phyloP scores from a whole-genome alignment of 2,888 invertebrate genomes.

The Agrochola macilenta region DNA sequence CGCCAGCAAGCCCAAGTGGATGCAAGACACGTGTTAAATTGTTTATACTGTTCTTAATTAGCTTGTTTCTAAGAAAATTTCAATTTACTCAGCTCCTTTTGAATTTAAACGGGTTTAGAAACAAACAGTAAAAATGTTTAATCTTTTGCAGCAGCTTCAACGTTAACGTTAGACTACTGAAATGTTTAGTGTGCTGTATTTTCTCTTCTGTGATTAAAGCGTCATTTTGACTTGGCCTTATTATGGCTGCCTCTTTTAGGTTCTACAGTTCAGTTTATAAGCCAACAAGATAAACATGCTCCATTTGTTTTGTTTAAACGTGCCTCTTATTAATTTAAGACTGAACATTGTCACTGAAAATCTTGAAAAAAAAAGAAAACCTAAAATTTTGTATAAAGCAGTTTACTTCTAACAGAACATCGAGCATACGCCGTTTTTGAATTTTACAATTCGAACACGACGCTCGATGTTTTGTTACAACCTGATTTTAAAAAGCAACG shows the following conservation, averaged over 20 bases:
- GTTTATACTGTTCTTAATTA: slow-evolving; percentile 35
- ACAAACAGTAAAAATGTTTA: background rate
- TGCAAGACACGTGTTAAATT: slow-evolving; percentile 36
- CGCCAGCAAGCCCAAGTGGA: slow-evolving; percentile 8
- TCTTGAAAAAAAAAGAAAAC: too few species aligned
- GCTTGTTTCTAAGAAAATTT: slow-evolving; percentile 31
- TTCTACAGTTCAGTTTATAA: background rate
- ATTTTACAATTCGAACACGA: too few species aligned
- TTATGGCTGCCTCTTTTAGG: background rate
- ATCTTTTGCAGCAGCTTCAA: slow-evolving; percentile 4
- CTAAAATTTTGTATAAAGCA: too few species aligned
- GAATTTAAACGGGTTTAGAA: background rate
- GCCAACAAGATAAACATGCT: background rate
- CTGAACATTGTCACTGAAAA: too few species aligned
- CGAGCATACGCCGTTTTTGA: too few species aligned
- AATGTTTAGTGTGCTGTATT: slow-evolving; percentile 9
- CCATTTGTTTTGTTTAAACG: background rate
- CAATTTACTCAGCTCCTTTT: slow-evolving; percentile 12
- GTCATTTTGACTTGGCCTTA: background rate
- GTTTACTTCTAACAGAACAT: too few species aligned
- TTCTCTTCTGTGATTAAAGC: background rate
- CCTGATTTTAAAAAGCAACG: too few species aligned
- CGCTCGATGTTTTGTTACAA: too few species aligned
- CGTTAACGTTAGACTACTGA: background rate
- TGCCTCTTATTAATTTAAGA: background rate